Evolutionary conservation across 2,797 vertebrate species (phyloP).

Genomic region (Ara ararauna): DNA sequence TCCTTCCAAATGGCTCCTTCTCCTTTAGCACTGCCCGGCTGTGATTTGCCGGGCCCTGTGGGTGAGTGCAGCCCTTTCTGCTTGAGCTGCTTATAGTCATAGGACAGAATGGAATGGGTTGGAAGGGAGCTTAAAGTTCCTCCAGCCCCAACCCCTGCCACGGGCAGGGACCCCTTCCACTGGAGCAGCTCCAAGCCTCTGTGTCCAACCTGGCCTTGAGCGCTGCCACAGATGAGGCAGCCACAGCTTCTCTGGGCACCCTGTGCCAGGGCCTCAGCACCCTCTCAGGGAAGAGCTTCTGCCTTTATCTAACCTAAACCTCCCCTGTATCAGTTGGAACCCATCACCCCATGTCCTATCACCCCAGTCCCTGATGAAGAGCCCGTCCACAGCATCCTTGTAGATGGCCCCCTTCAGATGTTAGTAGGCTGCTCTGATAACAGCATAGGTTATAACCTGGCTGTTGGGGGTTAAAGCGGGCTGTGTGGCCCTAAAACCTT

Average conservation of each 20-base stretch:
- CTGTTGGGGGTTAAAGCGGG: too few relatives aligned
- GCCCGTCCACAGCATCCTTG: background rate
- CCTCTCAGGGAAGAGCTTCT: background rate
- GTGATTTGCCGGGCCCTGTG: background rate
- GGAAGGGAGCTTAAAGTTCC: background rate
- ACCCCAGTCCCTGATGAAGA: background rate
- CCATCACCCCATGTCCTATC: background rate
- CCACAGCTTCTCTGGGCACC: too few relatives aligned
- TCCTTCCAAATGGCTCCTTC: fast-evolving
- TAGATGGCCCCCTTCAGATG: background rate
- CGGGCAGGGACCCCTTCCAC: too few relatives aligned
- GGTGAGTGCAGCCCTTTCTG: background rate
- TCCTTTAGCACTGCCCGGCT: background rate
- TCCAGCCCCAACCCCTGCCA: background rate
- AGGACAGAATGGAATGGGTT: background rate
- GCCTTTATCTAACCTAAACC: background rate
- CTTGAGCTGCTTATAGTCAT: background rate
- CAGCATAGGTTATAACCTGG: background rate
- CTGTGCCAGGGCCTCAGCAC: background rate
- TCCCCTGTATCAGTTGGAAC: background rate
- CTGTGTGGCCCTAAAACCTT: background rate
- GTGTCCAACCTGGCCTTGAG: too few relatives aligned
- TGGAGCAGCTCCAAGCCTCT: too few relatives aligned
- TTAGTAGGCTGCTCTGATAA: background rate
- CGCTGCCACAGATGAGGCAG: too few relatives aligned